These are phyloP conservation scores for Microcebus ravelobensis DNA, from an alignment of 2,113 vertebrate genomes.

Conservation along the genomic window DNA sequence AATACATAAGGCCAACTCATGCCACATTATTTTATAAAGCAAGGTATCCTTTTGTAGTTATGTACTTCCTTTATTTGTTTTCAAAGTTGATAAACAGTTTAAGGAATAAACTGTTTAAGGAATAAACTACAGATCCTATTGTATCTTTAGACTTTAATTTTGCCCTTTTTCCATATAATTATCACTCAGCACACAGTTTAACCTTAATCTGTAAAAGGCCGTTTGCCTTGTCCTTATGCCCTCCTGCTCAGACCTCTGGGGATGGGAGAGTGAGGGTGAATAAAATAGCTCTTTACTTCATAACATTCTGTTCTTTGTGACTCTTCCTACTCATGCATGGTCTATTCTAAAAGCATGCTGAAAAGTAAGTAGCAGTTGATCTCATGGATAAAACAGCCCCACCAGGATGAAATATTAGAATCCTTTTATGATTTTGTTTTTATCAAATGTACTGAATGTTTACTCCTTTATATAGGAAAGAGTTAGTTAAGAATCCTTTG, in stretches of 20 bases:
- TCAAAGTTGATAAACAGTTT: slow-evolving; percentile 21
- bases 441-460: slow-evolving; percentile 57
- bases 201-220: background rate
- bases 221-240: background rate
- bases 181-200: slow-evolving; percentile 29
- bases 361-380: slow-evolving; percentile 69
- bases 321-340: background rate
- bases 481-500: slow-evolving; percentile 78
- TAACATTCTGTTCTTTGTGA: slow-evolving; percentile 56
- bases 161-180: background rate
- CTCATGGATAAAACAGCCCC: slow-evolving; percentile 64
- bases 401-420: slow-evolving; percentile 60
- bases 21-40: background rate
- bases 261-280: background rate
- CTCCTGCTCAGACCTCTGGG: background rate
- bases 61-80: slow-evolving; percentile 9
- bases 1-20: slow-evolving; percentile 11
- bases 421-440: slow-evolving; percentile 48
- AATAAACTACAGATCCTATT: background rate
- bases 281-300: slow-evolving; percentile 62
- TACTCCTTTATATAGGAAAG: slow-evolving; percentile 67
- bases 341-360: slow-evolving; percentile 38
- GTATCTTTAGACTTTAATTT: slow-evolving; percentile 21
- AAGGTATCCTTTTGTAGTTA: slow-evolving; percentile 32
- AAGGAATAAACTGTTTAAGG: slow-evolving; percentile 40